Evolutionary conservation across 2,797 vertebrate species (phyloP).

Genomic region (Numenius phaeopus): DNA sequence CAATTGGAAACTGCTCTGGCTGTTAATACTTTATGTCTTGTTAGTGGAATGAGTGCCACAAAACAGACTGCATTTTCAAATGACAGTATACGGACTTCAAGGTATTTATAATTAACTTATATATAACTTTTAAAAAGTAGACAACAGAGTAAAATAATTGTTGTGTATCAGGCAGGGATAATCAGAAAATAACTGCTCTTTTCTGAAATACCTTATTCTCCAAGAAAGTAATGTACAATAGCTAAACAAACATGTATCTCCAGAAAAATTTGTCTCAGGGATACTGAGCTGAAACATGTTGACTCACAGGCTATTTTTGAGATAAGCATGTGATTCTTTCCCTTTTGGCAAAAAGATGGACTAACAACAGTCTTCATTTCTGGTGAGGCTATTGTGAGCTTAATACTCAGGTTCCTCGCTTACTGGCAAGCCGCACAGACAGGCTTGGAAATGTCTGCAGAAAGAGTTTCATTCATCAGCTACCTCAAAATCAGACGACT

Average conservation of each 20-base stretch:
- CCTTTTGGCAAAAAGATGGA: neutral
- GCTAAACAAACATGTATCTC: neutral
- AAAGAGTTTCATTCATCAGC: neutral
- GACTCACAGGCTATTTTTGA: neutral
- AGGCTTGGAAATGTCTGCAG: neutral
- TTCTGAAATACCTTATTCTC: neutral
- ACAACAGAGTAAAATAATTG: neutral
- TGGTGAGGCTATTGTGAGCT: neutral
- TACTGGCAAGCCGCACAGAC: neutral
- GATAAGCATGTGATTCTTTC: neutral
- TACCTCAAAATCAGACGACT: rapidly evolving
- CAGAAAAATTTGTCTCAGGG: neutral
- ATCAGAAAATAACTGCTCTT: neutral
- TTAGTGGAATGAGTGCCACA: neutral
- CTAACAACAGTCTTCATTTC: neutral
- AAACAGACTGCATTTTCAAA: neutral
- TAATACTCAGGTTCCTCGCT: neutral
- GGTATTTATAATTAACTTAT: neutral
- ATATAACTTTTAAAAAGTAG: neutral
- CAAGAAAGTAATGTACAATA: neutral
- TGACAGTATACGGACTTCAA: neutral
- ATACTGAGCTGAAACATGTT: neutral
- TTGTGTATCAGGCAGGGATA: neutral
- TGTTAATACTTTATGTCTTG: neutral
- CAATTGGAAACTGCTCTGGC: neutral